Conservation (phyloP, 2,888 invertebrate genomes). For the Cataglyphis rosenhaueri region DNA sequence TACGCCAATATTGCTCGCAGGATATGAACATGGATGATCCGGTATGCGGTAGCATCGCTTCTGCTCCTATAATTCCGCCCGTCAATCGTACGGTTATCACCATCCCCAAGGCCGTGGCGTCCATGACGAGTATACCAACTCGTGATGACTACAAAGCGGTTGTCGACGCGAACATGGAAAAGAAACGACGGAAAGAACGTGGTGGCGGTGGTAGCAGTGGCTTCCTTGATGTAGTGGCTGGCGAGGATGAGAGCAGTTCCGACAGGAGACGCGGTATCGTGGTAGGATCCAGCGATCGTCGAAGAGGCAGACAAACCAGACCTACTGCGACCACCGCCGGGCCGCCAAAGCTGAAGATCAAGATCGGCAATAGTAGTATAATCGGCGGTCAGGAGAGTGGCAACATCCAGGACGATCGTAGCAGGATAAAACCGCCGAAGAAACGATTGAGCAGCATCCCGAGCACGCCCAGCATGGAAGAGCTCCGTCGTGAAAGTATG, state of each 20-base stretch:
- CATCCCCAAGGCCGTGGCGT: constrained; percentile 95
- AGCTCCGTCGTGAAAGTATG: constrained; percentile 94
- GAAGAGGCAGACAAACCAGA: constrained; percentile 79
- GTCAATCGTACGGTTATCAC: constrained; percentile 91
- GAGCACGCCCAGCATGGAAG: constrained; percentile 90
- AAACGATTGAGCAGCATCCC: constrained; percentile 90
- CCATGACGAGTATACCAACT: constrained; percentile 95
- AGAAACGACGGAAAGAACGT: constrained; percentile 89
- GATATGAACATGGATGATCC: constrained; percentile 95
- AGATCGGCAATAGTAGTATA: constrained; percentile 88
- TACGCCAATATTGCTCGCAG: constrained; percentile 92
- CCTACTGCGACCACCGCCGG: constrained; percentile 82
- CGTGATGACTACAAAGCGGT: constrained; percentile 92
- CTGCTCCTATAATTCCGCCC: constrained; percentile 88
- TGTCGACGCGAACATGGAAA: constrained; percentile 89
- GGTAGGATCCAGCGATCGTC: constrained; percentile 80
- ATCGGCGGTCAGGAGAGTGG: constrained; percentile 86
- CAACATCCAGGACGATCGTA: constrained; percentile 82
- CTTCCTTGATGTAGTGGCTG: constrained; percentile 62
- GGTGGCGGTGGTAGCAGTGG: constrained; percentile 65
- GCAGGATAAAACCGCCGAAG: constrained; percentile 90
- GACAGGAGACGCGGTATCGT: constrained; percentile 83
- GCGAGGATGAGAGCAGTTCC: constrained; percentile 79
- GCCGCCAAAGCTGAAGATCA: constrained; percentile 91
- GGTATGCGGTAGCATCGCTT: constrained; percentile 86